Evolutionary conservation across 2,888 invertebrate genomes (phyloP).

Genomic region (Perizoma flavofasciatum): DNA sequence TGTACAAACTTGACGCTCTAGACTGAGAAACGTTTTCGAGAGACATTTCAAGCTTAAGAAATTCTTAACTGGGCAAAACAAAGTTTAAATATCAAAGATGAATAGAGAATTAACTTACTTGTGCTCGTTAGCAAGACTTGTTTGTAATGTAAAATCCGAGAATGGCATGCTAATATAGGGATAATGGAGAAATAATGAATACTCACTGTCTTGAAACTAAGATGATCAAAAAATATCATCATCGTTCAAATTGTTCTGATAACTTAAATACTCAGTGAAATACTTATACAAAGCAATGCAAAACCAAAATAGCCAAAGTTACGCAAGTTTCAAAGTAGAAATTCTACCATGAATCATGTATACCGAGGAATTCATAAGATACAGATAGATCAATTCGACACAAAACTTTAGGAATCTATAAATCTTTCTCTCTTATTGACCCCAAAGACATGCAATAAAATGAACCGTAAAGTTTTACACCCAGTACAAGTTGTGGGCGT

Average conservation of each 20-base stretch:
- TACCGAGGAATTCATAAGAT: slow-evolving; percentile 11
- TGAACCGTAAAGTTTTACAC: slow-evolving; percentile 28
- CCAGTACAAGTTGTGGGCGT: slow-evolving; percentile 22
- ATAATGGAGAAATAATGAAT: not conserved
- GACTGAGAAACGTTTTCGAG: slow-evolving; percentile 48
- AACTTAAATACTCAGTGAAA: no score
- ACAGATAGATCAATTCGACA: slow-evolving; percentile 19
- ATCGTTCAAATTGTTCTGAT: no score
- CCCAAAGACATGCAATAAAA: slow-evolving; percentile 28
- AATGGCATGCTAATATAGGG: not conserved
- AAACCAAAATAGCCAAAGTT: no score
- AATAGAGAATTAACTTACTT: slow-evolving; percentile 12
- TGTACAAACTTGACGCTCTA: slow-evolving; percentile 49
- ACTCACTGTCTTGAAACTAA: not conserved
- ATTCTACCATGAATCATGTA: slow-evolving; percentile 12
- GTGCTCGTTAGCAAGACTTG: slow-evolving; percentile 13
- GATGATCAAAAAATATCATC: not conserved
- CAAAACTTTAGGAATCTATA: slow-evolving; percentile 24
- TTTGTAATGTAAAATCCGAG: slow-evolving; percentile 2
- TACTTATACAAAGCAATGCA: no score
- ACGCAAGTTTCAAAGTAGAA: not conserved
- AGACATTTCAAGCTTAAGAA: slow-evolving; percentile 40
- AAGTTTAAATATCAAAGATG: slow-evolving; percentile 25
- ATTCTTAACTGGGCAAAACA: slow-evolving; percentile 26
- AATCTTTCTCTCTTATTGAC: slow-evolving; percentile 29